Evolutionary conservation across 2,888 invertebrate species (phyloP).

Genomic region (Syritta pipiens): DNA sequence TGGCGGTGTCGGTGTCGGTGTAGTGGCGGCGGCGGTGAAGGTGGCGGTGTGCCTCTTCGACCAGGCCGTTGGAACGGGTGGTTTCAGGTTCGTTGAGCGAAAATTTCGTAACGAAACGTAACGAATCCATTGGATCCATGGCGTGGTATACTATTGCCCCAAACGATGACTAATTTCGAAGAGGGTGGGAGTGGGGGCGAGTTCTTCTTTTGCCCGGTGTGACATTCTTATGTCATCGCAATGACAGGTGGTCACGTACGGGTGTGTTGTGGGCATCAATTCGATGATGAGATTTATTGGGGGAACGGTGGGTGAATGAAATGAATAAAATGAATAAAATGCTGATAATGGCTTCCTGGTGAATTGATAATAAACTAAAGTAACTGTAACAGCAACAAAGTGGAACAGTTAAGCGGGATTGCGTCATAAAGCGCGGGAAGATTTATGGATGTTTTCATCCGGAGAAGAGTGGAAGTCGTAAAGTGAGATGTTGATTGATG

Average conservation of each 20-base stretch:
- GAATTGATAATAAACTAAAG: constrained; percentile 22
- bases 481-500: too few species aligned
- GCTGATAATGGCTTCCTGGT: constrained; percentile 20
- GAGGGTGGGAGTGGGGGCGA: too few species aligned
- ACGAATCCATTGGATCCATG: too few species aligned
- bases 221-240: constrained; percentile 55
- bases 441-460: not conserved
- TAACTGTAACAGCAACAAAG: constrained; percentile 15
- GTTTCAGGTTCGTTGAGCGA: too few species aligned
- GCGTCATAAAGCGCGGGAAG: constrained; percentile 37
- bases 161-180: too few species aligned
- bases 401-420: constrained; percentile 32
- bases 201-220: constrained; percentile 13
- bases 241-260: not conserved
- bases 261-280: not conserved
- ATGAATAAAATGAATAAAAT: constrained; percentile 15
- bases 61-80: too few species aligned
- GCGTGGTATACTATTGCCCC: too few species aligned
- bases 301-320: not conserved
- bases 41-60: too few species aligned
- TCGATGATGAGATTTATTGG: not conserved
- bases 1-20: too few species aligned
- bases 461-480: not conserved
- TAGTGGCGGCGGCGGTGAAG: too few species aligned
- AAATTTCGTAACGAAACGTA: too few species aligned